Evolutionary conservation across 2,113 vertebrate genomes (phyloP), one percentile per base, ranked within the genome.

Genomic region (Coryphaenoides rupestris): DNA sequence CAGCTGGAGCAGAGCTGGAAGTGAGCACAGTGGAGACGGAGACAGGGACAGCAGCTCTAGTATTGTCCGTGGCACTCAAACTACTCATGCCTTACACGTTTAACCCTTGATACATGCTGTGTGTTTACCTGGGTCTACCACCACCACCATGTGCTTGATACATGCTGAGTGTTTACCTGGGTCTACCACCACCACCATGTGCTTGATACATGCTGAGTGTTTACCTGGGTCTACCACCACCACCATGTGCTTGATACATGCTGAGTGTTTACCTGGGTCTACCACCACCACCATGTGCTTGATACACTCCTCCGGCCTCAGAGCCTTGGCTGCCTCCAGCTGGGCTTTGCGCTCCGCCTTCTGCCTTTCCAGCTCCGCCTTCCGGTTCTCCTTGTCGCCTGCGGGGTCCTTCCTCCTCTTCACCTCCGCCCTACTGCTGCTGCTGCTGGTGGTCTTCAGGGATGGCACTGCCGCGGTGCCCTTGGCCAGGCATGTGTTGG

Each of bases 151-250:
- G 73, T 94, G 87, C 56, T 93, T 94, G 49, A 94, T 80, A 75
- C 94, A 94, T n/a, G n/a, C n/a, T n/a, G n/a, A n/a, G n/a, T n/a
- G 13, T 72, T 80, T 78, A 96, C 96, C 95, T 90, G 94, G 85
- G 74, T 97, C 95, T 19, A 96, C 84, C 58, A 86, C 78, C 55
- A 89, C 93, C 2, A 87, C 80, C 17, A 95, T 77, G 74, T 94
- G 87, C 55, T 93, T 94, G 49, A 94, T 80, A 75, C 94, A 94
- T 40, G 33, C 33, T 40, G 33, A 5, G 33, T 40, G 15, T 72
- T 80, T 78, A 96, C 96, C 95, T 90, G 94, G 84, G 75, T 98
- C 95, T 19, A 96, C 84, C 58, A 86, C 78, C 55, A 88, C 93
- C 2, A 87, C 80, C 17, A 95, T 78, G 74, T 94, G 87, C 56